These are phyloP conservation scores for Tanypteryx hageni DNA, from an alignment of 2,888 invertebrate species.

Conservation along the genomic window DNA sequence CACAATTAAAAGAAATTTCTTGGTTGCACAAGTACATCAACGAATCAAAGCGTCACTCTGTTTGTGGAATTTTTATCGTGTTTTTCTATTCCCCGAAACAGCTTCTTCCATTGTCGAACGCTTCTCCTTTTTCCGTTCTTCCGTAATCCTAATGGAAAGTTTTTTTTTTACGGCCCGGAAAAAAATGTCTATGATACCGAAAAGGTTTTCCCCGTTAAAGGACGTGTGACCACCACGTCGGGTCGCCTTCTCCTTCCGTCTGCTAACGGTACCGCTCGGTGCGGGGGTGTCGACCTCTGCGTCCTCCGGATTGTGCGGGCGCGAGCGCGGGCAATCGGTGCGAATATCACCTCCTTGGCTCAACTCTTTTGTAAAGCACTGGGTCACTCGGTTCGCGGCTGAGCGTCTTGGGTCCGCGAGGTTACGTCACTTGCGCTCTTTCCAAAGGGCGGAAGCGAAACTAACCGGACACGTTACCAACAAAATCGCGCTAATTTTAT, in stretches of 20 bases:
- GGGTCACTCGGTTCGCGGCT: background rate
- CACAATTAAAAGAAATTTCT: too few relatives aligned
- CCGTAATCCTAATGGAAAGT: background rate
- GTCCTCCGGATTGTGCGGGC: background rate
- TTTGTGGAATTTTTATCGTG: too few relatives aligned
- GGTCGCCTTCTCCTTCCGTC: background rate
- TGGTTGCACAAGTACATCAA: too few relatives aligned
- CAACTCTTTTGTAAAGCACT: background rate
- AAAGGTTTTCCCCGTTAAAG: constrained; percentile 6
- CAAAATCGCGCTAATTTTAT: too few relatives aligned
- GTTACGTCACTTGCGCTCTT: background rate
- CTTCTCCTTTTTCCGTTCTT: background rate
- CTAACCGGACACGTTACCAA: too few relatives aligned
- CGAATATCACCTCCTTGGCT: background rate
- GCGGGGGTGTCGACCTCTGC: constrained; percentile 18
- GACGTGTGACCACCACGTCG: background rate
- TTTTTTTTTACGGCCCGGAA: background rate
- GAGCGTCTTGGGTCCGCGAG: background rate
- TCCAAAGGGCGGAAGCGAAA: too few relatives aligned
- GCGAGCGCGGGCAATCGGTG: background rate
- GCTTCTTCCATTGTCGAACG: background rate
- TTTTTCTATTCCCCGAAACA: background rate
- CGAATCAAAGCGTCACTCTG: too few relatives aligned
- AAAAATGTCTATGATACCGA: background rate
- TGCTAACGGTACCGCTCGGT: background rate